Evolutionary conservation across 2,113 vertebrate genomes (phyloP), one percentile per base, ranked within the genome.

Genomic region (Nerophis lumbriciformis): DNA sequence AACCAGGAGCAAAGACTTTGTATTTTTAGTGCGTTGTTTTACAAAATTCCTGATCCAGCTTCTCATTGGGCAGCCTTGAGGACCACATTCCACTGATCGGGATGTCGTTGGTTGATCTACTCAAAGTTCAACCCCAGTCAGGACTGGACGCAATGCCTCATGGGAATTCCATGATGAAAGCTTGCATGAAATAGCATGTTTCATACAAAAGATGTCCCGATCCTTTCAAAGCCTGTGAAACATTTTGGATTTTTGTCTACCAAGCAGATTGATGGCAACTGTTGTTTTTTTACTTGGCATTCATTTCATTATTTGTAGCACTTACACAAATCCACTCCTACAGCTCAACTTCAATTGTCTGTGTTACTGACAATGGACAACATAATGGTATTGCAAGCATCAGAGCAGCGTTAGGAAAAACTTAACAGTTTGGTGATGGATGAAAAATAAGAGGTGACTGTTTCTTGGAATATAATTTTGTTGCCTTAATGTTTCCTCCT

Each of bases 401-500:
- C 42, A 45, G 42, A 45, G 42, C 15, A 16, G 37, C 15, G 9
- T 56, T 4, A 39, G 39, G 10, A 16, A 21, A 35, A 52, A 11
- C n/a, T 57, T 19, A n/a, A 37, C 13, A 37, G 5, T 53, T 5
- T 21, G 10, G 3, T 56, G 45, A 36, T 61, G 1, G 35, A 14
- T 37, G 13, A 14, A 7, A n/a, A 53, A 53, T 37, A 28, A 28
- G 1, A 21, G 8, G 37, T 65, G 2, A 28, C 28, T 61, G 45
- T 5, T 21, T 36, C 19, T 48, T 61, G 36, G 57, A 63, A 55
- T 15, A 35, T 38, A 54, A 6, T n/a, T 45, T 65, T 50, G 8
- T 12, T 74, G 75, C 75, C 72, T 83, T 75, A 71, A 28, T 73
- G 1, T 63, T 8, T 65, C 4, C 28, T 28, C 28, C 28, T 10